Evolutionary conservation across 1,140 invertebrate species (phyloP).

Genomic region (Diorhabda elongata): DNA sequence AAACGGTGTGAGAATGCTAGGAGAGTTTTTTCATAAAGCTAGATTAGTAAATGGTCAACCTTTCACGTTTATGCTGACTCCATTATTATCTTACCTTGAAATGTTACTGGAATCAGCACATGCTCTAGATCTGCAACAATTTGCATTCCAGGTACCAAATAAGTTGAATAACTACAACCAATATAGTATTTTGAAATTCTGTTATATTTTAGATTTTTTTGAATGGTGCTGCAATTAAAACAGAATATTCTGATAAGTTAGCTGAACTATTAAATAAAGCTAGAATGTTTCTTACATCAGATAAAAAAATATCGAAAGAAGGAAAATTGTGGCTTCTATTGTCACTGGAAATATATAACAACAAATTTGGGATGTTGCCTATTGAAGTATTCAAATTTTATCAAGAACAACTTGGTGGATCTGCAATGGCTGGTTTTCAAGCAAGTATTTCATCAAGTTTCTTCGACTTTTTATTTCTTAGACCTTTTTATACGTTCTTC

Average conservation of each 20-base stretch:
- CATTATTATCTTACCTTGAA: constrained; percentile 31
- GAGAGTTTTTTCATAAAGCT: constrained; percentile 36
- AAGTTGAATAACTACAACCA: too few relatives aligned
- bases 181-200: too few relatives aligned
- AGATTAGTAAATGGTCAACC: constrained; percentile 27
- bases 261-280: constrained; percentile 32
- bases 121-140: constrained; percentile 29
- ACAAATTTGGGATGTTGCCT: constrained; percentile 34
- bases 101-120: constrained; percentile 31
- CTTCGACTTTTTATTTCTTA: too few relatives aligned
- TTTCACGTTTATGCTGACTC: constrained; percentile 30
- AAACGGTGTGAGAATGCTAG: constrained; percentile 34
- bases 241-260: constrained; percentile 30
- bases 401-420: constrained; percentile 36
- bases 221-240: constrained; percentile 36
- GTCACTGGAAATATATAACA: constrained; percentile 33
- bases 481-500: too few relatives aligned
- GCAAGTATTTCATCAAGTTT: constrained; percentile 18
- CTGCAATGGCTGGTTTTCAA: constrained; percentile 35
- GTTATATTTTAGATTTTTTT: constrained; percentile 32
- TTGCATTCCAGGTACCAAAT: constrained; percentile 31
- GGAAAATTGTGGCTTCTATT: constrained; percentile 38
- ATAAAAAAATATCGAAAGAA: constrained; percentile 28
- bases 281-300: constrained; percentile 25
- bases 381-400: constrained; percentile 38